Evolutionary conservation across 2,113 vertebrate genomes (phyloP), one percentile per base, ranked within the genome.

Genomic region (Alces alces): DNA sequence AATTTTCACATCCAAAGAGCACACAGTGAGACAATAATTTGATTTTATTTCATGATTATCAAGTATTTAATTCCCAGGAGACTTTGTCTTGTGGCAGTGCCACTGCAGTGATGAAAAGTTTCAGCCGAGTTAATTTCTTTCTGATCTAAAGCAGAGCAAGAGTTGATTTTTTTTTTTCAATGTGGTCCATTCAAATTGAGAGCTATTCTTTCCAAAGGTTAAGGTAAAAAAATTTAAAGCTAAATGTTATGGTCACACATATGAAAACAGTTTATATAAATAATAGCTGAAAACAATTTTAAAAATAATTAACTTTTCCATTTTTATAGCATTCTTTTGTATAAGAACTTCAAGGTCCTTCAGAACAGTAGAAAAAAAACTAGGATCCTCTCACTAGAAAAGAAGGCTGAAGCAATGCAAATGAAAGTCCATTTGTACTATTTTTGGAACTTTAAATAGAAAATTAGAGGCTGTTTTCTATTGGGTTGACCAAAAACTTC

Each of bases 11-110:
- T 73, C 58, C 54, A 84, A 96, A 13, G 54, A 84, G 19, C 60
- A 33, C 1, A 79, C 6, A 91, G 52, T 47, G 58, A 58, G 43
- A 61, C 57, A 54, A 54, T 70, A 95, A 95, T 86, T 61, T 78
- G 47, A 96, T 96, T 94, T 96, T 90, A 45, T 55, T 92, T 90
- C 19, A 73, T 76, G 61, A 92, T 80, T 87, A 30, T 90, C 79
- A 95, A 91, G 39, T 76, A 73, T 73, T 96, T 96, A 60, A 30
- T 39, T 86, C 43, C 10, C 76, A 90, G 76, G 76, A 86, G 76
- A 50, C 30, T 66, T 95, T 43, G 28, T 66, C 64, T 90, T 45
- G 36, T 95, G 43, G 36, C 28, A 66, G 14, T n/a, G 2, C 28
- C 6, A 47, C 36, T 6, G 21, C 7, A 15, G 10, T n/a, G 43